Conservation (phyloP, 2,888 invertebrate genomes). For the Eristalis intricaria region DNA sequence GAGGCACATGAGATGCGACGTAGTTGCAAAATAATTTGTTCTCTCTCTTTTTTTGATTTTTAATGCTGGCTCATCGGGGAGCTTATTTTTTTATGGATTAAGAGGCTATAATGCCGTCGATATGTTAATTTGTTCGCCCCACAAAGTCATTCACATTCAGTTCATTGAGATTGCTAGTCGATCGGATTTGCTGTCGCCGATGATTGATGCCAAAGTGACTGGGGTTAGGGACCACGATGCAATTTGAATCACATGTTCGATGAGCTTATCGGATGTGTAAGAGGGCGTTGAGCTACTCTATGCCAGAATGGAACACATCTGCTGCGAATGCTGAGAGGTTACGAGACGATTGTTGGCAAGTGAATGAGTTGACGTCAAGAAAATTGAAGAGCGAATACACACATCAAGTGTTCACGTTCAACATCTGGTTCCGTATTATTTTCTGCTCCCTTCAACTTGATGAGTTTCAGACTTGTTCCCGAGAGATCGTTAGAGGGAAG, state of each 20-base stretch:
- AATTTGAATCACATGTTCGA: neutral
- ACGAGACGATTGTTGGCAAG: neutral
- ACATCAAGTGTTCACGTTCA: neutral
- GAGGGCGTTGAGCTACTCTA: no score
- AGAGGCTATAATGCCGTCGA: neutral
- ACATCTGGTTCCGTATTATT: neutral
- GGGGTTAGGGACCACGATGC: neutral
- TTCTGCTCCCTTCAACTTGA: neutral
- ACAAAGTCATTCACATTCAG: neutral
- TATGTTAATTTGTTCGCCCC: slow-evolving; percentile 4
- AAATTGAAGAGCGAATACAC: neutral
- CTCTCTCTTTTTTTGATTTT: neutral
- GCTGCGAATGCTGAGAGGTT: neutral
- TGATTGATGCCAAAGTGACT: neutral
- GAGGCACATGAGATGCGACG: neutral
- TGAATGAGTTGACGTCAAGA: neutral
- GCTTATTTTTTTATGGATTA: neutral
- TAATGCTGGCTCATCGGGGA: neutral
- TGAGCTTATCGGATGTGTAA: neutral
- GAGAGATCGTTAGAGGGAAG: no score
- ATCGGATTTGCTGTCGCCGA: neutral
- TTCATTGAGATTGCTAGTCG: neutral
- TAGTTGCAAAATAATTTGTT: neutral
- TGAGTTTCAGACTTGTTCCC: neutral
- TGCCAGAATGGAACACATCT: neutral